Conservation (phyloP, 2,797 vertebrate genomes). For the Arrhamphus sclerolepis region DNA sequence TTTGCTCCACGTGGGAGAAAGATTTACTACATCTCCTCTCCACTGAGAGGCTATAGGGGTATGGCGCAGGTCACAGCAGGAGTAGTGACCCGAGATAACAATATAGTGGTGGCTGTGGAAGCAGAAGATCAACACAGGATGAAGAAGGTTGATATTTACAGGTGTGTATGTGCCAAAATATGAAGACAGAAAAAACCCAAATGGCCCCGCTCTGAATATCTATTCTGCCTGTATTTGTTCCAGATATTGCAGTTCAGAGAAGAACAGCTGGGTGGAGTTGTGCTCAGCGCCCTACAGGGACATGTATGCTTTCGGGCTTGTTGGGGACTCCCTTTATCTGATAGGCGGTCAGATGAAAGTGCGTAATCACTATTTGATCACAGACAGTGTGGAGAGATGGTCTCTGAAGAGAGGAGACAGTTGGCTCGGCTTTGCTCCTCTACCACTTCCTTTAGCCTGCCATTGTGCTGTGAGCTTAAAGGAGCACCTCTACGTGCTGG, state of each 20-base stretch:
- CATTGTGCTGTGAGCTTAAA: slow-evolving; percentile 80
- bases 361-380: slow-evolving; percentile 84
- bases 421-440: slow-evolving; percentile 85
- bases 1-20: slow-evolving; percentile 78
- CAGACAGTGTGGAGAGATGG: slow-evolving; percentile 86
- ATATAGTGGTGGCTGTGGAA: slow-evolving; percentile 86
- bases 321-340: slow-evolving; percentile 80
- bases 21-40: slow-evolving; percentile 87
- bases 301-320: slow-evolving; percentile 84
- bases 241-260: slow-evolving; percentile 84
- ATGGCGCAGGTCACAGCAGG: slow-evolving; percentile 83
- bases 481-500: slow-evolving; percentile 86
- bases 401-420: slow-evolving; percentile 82
- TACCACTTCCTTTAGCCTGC: slow-evolving; percentile 86
- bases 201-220: background rate
- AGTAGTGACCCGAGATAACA: slow-evolving; percentile 85
- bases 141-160: slow-evolving; percentile 86
- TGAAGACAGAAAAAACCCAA: background rate
- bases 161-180: slow-evolving; percentile 73
- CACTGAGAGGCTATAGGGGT: slow-evolving; percentile 78
- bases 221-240: slow-evolving; percentile 34
- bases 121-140: slow-evolving; percentile 80
- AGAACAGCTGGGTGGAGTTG: slow-evolving; percentile 84
- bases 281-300: slow-evolving; percentile 85
- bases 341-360: slow-evolving; percentile 91